Base-by-base conservation (phyloP, 2,797 vertebrate species). In the Crypturellus tataupa region DNA sequence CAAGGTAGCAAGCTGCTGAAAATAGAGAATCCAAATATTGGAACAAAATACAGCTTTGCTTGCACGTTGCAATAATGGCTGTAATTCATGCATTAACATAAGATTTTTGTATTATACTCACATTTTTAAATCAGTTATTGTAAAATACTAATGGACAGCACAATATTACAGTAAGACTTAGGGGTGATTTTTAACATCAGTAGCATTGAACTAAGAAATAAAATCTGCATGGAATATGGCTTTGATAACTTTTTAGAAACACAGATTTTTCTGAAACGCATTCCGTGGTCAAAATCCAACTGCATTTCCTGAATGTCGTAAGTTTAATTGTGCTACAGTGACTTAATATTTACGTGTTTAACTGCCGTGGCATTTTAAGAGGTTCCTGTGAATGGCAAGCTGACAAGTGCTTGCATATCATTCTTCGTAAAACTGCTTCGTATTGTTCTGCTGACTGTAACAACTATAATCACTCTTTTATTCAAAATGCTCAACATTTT, bases 381-480 rank as follows among this genome's bases (percentile, higher is more conserved):
- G 69, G 56, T 68, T 90, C 63, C 49, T 73, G 37, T 89, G 87
- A 94, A 93, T 80, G 71, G 87, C 87, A 96, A 90, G 69, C 67
- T 93, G 95, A 92, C 88, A 97, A 94, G 91, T 89, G 89, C 94
- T 95, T 93, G 94, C 92, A 82, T 93, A 96, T 96, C 83, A 94
- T 82, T 95, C 67, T 55, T 71, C 90, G 65, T 58, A 73, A 85
- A 96, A 94, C 44, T 42, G 69, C 87, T 94, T 96, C 65, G 23
- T 81, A 94, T 91, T 93, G 87, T 96, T 91, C 94, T 76, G 63
- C 86, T 85, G 35, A 77, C 60, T 96, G 7, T 93, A 93, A 95
- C 80, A 94, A 90, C 93, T 96, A 87, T 95, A 97, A 96, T 97
- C 96, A 95, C 46, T 64, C 85, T 84, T 83, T 91, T 96, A 91